Base-by-base conservation (phyloP, 2,888 invertebrate species). In the Hetaerina titia region DNA sequence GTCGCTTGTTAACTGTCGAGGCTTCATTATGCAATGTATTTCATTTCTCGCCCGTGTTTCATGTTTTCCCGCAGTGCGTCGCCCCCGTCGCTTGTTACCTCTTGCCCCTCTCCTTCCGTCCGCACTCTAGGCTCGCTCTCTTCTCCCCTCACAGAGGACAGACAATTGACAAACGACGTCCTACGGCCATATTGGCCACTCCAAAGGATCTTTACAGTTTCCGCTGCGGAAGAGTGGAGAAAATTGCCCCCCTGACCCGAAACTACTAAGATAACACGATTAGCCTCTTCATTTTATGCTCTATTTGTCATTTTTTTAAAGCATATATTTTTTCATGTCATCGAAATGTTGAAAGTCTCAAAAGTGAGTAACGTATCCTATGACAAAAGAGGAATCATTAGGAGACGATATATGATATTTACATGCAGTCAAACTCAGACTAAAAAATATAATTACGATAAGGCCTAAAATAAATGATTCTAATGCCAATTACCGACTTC, bases 1-100 rank as follows among this genome's bases (percentile, higher is more conserved):
- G 6, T 45, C 45, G 45, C 92, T 69, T 92, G 92, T 92, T 81
- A 92, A 92, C 64, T 56, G 92, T 56, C 92, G 69, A 22, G 56
- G 13, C 11, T n/a, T 90, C 90, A 90, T 90, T 74, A 74, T 69
- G 56, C 74, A 56, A 92, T 74, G 45, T 56, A 74, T 92, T 63
- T 69, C 74, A 57, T 92, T 92, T 64, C 64, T n/a, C 63, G 19
- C 45, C 58, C 60, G 22, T 90, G 58, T n/a, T 90, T 25, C 31
- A 11, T 25, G 31, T 81, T 81, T 81, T 81, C n/a, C 11, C 60
- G 60, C 60, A 11, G 5, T 11, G 13, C 81, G 7, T 25, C 81
- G 31, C 11, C 22, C n/a, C 69, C 19, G 88, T 7, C 56, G 8
- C 22, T 22, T 17, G 15, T 15, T 69, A 7, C n/a, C 7, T 69